phyloP scores from a whole-genome alignment of 2,888 invertebrate species.

The Clunio marinus region DNA sequence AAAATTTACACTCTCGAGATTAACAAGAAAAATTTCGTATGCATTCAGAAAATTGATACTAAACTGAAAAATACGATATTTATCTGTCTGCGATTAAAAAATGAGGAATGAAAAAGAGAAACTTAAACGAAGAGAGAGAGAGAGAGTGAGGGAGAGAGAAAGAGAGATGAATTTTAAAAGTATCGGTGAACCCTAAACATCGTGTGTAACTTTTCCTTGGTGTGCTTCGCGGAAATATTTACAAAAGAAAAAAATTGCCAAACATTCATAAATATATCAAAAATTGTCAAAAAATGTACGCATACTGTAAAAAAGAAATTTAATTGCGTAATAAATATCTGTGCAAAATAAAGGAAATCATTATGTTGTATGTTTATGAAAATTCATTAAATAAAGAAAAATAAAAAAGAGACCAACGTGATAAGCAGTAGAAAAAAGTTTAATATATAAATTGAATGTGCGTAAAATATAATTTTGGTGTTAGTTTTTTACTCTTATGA shows the following conservation, averaged over 20 bases:
- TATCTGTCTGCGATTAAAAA: background rate
- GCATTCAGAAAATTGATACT: background rate
- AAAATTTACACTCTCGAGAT: background rate
- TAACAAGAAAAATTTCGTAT: background rate
- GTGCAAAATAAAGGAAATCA: background rate
- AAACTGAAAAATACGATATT: background rate
- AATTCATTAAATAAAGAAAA: background rate
- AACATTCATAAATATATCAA: too few species aligned
- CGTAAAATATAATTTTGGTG: background rate
- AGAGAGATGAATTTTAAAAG: background rate
- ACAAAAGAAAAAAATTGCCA: background rate
- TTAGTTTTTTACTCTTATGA: background rate
- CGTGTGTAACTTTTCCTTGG: background rate
- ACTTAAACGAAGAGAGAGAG: background rate
- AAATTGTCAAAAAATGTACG: conserved; percentile 4
- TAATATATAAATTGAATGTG: conserved; percentile 31
- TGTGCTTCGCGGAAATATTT: background rate
- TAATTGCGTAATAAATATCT: conserved; percentile 29
- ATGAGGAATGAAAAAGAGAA: background rate
- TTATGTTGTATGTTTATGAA: background rate
- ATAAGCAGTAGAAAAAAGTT: conserved; percentile 21
- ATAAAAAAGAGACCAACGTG: conserved; percentile 25
- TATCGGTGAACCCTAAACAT: background rate
- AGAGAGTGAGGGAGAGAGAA: background rate
- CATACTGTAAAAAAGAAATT: conserved; percentile 14